A percentile compares a stretch with the other conserved stretches of the same genome.
Conservation (phyloP, 2,797 vertebrate genomes). For the Iguana delicatissima region DNA sequence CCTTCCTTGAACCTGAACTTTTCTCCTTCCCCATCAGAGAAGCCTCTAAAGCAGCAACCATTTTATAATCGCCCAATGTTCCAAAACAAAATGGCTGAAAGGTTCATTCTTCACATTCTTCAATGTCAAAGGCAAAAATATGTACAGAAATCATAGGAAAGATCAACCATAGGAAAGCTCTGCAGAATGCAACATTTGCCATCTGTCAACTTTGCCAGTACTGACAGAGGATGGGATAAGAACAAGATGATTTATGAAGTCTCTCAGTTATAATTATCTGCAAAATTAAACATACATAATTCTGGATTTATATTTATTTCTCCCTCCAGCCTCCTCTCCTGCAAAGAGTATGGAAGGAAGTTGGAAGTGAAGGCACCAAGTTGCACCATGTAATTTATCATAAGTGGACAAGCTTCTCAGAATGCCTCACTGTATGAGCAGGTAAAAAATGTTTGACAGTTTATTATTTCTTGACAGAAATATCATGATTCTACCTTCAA, state of each 20-base stretch:
- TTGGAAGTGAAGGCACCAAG: background rate
- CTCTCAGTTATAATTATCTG: background rate
- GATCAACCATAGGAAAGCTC: background rate
- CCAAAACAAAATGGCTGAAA: background rate
- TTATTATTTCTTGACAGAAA: conserved; percentile 63
- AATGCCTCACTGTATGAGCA: conserved; percentile 28
- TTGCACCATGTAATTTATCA: background rate
- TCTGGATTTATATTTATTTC: background rate
- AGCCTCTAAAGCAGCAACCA: background rate
- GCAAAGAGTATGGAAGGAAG: background rate
- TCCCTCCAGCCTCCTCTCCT: background rate
- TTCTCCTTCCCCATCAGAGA: background rate
- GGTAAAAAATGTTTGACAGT: conserved; percentile 45
- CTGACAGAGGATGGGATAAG: too few species aligned
- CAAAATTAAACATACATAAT: background rate
- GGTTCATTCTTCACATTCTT: background rate
- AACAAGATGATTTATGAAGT: background rate
- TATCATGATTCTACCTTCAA: conserved; percentile 41
- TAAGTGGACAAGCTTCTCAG: conserved; percentile 11
- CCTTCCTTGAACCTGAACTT: background rate
- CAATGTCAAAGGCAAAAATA: background rate
- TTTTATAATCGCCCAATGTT: background rate
- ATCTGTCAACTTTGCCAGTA: background rate
- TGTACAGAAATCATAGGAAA: background rate
- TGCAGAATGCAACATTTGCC: background rate